Conservation (phyloP, 2,888 invertebrate species). For the Lasioglossum marginatum region DNA sequence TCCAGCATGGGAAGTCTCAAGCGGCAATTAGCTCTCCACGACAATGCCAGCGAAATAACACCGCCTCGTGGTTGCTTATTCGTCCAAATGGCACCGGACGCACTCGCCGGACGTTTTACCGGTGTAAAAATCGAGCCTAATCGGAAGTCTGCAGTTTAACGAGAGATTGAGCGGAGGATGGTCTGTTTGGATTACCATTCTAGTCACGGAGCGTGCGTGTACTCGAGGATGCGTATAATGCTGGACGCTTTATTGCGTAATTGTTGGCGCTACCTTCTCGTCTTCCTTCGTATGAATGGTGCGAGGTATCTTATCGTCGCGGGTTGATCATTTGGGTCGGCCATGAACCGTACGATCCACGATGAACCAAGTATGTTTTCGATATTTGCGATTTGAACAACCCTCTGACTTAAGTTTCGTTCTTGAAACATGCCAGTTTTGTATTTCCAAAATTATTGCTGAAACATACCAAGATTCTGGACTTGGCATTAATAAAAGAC, state of each 20-base stretch:
- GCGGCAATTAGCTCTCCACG: constrained; percentile 20
- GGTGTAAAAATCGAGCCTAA: constrained; percentile 61
- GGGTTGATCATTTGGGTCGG: neutral
- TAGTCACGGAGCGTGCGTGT: constrained; percentile 56
- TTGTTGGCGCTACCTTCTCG: constrained; percentile 57
- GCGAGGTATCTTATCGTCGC: neutral
- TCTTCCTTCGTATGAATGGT: constrained; percentile 26
- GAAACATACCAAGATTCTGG: neutral
- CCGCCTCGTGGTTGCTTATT: constrained; percentile 13
- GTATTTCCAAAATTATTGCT: neutral
- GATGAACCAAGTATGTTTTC: neutral
- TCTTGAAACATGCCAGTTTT: neutral
- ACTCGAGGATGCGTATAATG: constrained; percentile 57
- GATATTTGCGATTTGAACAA: neutral
- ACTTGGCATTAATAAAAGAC: neutral
- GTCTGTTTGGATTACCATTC: constrained; percentile 59
- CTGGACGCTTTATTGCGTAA: constrained; percentile 64
- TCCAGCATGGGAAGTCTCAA: neutral
- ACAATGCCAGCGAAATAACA: neutral
- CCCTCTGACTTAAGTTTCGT: neutral
- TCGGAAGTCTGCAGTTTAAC: constrained; percentile 64
- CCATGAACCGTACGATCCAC: neutral
- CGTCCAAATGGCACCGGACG: constrained; percentile 53
- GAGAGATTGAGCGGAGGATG: constrained; percentile 53
- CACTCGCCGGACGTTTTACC: constrained; percentile 47